Percentiles rank a stretch among this genome's conserved stretches.
phyloP scores from a whole-genome alignment of 2,797 vertebrate species.

The Myioborus miniatus region DNA sequence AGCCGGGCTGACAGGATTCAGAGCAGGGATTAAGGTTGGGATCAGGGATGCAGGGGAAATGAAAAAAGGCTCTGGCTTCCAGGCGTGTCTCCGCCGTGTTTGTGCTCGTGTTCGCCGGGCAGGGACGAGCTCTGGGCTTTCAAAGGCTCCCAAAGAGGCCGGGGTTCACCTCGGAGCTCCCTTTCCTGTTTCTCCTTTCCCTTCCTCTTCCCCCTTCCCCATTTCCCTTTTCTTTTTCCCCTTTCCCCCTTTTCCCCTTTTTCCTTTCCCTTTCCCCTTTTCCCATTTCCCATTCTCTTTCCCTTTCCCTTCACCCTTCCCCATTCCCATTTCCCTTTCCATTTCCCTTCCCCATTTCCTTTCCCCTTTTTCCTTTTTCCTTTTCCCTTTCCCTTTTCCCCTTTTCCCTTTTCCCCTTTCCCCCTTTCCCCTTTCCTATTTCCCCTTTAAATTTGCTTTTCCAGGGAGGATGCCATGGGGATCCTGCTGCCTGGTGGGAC shows the following conservation, averaged over 20 bases:
- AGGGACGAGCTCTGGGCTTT: not conserved
- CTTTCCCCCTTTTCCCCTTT: no score
- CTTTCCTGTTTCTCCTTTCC: not conserved
- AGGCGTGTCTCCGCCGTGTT: conserved; percentile 26
- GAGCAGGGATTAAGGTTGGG: conserved; percentile 81
- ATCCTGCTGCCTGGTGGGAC: rapidly evolving
- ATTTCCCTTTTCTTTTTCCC: no score
- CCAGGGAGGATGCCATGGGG: rapidly evolving
- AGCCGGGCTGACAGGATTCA: conserved; percentile 80
- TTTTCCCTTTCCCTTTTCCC: no score
- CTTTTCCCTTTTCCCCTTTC: no score
- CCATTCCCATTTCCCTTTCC: no score
- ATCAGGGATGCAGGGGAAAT: conserved; percentile 82
- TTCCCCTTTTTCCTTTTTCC: no score
- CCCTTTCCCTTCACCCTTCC: rapidly evolving
- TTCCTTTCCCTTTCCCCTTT: no score
- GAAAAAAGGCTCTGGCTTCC: conserved; percentile 65
- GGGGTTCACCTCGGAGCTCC: not conserved
- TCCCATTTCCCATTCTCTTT: rapidly evolving
- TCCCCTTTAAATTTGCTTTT: no score
- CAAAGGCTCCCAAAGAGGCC: not conserved
- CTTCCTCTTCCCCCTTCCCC: not conserved
- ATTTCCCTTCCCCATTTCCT: no score
- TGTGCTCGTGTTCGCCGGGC: conserved; percentile 67
- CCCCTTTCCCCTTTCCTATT: no score